Percentiles rank a stretch among this genome's conserved stretches.
These are phyloP conservation scores for Drosophila fuyamai DNA, from an alignment of 1,140 invertebrate species.

Conservation along the genomic window DNA sequence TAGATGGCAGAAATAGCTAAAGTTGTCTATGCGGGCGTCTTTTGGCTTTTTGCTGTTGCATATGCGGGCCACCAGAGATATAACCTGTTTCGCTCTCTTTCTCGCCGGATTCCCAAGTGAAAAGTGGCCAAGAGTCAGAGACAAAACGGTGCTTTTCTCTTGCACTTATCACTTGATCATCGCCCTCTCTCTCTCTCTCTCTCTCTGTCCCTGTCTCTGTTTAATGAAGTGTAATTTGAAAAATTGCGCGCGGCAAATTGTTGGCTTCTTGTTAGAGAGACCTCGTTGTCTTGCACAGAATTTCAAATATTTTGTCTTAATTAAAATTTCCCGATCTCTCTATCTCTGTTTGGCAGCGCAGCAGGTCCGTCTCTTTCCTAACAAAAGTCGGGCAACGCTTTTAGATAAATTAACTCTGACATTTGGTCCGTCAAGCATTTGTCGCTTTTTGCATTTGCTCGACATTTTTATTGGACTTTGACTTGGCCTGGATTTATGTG, in stretches of 20 bases:
- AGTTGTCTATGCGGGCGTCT: constrained; percentile 59
- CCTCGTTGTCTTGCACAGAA: constrained; percentile 58
- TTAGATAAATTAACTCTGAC: constrained; percentile 78
- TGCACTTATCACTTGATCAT: constrained; percentile 45
- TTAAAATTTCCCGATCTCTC: constrained; percentile 60
- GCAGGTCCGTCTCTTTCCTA: constrained; percentile 11
- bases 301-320: constrained; percentile 78
- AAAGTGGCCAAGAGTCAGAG: constrained; percentile 56
- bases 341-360: neutral
- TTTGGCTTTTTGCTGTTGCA: constrained; percentile 20
- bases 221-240: constrained; percentile 80
- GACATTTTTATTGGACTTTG: constrained; percentile 80
- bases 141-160: constrained; percentile 77
- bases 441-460: constrained; percentile 73
- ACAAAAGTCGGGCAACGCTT: constrained; percentile 69
- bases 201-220: constrained; percentile 28
- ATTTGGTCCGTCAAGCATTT: constrained; percentile 71
- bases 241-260: constrained; percentile 75
- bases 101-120: constrained; percentile 35
- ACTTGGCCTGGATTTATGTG: constrained; percentile 74
- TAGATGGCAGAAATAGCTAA: constrained; percentile 41
- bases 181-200: constrained; percentile 8
- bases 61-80: constrained; percentile 59
- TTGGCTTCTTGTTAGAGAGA: constrained; percentile 61
- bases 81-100: constrained; percentile 60